A percentile compares a stretch with the other conserved stretches of the same genome.
Conservation (phyloP, 2,888 invertebrate genomes). For the Ichneumon xanthorius region DNA sequence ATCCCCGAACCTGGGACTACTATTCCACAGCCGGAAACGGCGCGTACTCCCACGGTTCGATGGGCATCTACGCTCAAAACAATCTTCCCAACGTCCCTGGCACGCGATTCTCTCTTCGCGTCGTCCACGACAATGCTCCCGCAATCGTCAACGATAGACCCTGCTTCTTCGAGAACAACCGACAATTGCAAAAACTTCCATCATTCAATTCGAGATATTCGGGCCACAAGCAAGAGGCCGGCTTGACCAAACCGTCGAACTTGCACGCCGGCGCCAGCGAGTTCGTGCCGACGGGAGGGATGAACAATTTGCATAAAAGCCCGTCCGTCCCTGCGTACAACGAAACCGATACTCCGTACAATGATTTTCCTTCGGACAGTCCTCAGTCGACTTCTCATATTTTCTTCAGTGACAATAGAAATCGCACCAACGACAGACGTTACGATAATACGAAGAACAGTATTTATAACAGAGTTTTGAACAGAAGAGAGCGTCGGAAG, state of each 20-base stretch:
- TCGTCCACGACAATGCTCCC: neutral
- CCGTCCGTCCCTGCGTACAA: conserved; percentile 25
- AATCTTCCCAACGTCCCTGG: conserved; percentile 50
- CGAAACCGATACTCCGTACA: conserved; percentile 41
- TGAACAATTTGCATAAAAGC: conserved; percentile 42
- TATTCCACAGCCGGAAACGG: conserved; percentile 66
- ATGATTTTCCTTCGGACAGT: conserved; percentile 44
- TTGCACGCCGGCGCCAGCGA: conserved; percentile 87
- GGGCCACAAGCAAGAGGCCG: conserved; percentile 2
- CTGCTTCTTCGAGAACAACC: conserved; percentile 64
- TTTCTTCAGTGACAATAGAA: conserved; percentile 68
- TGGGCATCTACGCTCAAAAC: conserved; percentile 58
- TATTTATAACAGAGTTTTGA: conserved; percentile 51
- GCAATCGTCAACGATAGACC: conserved; percentile 5
- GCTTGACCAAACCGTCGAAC: conserved; percentile 83
- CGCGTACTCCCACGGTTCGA: conserved; percentile 45
- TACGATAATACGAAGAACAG: conserved; percentile 66
- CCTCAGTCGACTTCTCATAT: conserved; percentile 56
- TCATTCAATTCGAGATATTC: conserved; percentile 42
- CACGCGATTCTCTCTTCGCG: conserved; percentile 45
- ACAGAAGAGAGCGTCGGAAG: conserved; percentile 65
- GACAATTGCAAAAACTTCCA: conserved; percentile 50
- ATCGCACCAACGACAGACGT: conserved; percentile 61
- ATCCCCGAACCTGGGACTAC: conserved; percentile 73
- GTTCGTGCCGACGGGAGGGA: conserved; percentile 86